Evolutionary conservation across 2,113 vertebrate genomes (phyloP).

Genomic region (Erpornis zantholeuca): DNA sequence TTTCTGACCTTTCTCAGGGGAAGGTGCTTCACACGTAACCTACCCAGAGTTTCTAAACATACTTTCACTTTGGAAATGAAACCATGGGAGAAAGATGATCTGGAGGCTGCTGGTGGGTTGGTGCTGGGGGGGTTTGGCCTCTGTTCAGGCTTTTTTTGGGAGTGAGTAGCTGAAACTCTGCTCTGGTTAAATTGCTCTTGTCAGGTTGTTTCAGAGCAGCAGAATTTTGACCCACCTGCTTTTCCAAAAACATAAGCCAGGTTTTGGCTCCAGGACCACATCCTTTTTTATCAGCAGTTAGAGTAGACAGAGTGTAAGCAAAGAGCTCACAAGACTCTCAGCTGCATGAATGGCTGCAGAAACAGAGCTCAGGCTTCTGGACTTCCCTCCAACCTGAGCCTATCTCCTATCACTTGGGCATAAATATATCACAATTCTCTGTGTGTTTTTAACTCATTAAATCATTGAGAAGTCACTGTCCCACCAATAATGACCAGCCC

Average conservation of each 20-base stretch:
- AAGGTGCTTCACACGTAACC: background rate
- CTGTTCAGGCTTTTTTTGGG: background rate
- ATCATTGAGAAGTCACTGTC: background rate
- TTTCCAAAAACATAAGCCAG: background rate
- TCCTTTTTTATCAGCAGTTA: background rate
- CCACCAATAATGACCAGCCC: background rate
- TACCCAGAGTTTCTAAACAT: background rate
- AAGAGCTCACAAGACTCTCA: background rate
- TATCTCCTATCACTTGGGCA: background rate
- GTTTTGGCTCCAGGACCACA: background rate
- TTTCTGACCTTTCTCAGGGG: background rate
- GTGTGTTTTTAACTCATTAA: background rate
- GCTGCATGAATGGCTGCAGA: background rate
- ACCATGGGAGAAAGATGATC: background rate
- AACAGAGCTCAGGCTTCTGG: background rate
- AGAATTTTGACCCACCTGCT: background rate
- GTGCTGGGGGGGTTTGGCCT: background rate
- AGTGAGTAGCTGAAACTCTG: background rate
- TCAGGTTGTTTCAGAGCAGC: background rate
- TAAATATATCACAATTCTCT: background rate
- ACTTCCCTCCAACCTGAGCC: background rate
- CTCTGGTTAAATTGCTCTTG: background rate
- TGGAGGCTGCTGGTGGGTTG: background rate
- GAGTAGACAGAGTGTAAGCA: background rate
- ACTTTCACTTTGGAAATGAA: background rate